Evolutionary conservation across 1,140 invertebrate species (phyloP).

Genomic region (Orussus abietinus): DNA sequence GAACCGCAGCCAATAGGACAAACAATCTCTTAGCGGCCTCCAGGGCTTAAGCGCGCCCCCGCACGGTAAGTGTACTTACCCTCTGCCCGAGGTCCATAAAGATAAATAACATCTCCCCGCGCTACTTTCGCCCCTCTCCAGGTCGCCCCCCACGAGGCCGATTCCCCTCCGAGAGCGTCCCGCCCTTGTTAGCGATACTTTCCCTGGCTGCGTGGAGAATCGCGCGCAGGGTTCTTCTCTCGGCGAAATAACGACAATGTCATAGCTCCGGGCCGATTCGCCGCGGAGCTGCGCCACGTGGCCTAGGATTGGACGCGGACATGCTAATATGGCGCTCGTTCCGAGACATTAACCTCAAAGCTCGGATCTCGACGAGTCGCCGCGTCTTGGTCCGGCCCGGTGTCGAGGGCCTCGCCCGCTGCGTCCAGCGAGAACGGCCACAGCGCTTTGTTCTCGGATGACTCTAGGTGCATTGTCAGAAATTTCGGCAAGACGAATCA

Average conservation of each 20-base stretch:
- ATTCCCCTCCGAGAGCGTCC: slow-evolving; percentile 29
- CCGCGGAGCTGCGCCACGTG: slow-evolving; percentile 46
- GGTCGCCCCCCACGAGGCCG: slow-evolving; percentile 18
- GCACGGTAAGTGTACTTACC: slow-evolving; percentile 51
- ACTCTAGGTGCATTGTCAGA: no score
- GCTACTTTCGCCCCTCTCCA: slow-evolving; percentile 16
- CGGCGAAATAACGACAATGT: slow-evolving; percentile 54
- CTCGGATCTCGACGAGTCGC: no score
- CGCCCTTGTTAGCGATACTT: slow-evolving; percentile 49
- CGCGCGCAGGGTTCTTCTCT: slow-evolving; percentile 51
- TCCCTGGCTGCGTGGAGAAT: slow-evolving; percentile 39
- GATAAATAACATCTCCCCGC: slow-evolving; percentile 45
- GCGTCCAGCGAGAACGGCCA: no score
- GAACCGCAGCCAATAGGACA: slow-evolving; percentile 47
- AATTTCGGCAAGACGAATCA: no score
- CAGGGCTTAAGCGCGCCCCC: slow-evolving; percentile 40
- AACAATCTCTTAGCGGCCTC: slow-evolving; percentile 50
- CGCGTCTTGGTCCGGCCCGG: no score
- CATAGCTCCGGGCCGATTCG: slow-evolving; percentile 47
- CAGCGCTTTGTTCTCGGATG: no score
- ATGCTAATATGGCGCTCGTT: slow-evolving; percentile 54
- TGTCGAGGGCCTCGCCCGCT: no score
- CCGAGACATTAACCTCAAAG: slow-evolving; percentile 55
- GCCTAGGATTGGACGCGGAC: slow-evolving; percentile 51
- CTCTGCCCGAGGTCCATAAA: slow-evolving; percentile 54